Percentiles rank a stretch among this genome's conserved stretches.
phyloP scores from a whole-genome alignment of 2,113 vertebrate species.

The Mesitornis unicolor region DNA sequence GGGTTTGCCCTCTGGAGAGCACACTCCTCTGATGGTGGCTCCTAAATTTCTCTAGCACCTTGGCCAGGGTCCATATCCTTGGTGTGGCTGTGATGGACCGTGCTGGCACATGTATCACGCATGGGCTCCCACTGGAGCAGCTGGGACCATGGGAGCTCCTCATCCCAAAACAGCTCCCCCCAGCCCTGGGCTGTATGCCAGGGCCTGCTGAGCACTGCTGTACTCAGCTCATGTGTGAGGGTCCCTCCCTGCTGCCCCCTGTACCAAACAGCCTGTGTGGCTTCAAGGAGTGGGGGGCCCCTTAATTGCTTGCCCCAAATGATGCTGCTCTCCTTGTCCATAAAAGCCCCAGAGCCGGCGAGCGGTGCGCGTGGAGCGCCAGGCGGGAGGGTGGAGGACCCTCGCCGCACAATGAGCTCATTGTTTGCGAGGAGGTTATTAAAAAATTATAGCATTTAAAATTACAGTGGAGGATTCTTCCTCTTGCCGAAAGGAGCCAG shows the following conservation, averaged over 20 bases:
- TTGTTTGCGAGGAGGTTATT: slow-evolving; percentile 52
- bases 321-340: neutral
- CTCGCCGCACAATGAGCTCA: slow-evolving; percentile 33
- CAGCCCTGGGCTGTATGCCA: neutral
- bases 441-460: slow-evolving; percentile 61
- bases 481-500: neutral
- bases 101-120: neutral
- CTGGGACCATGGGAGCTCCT: neutral
- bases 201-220: neutral
- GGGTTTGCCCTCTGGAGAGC: neutral
- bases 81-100: neutral
- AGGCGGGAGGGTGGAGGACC: slow-evolving; percentile 1
- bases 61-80: slow-evolving; percentile 37
- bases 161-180: neutral
- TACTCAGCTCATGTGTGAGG: neutral
- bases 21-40: neutral
- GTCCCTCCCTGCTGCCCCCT: neutral
- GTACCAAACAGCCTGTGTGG: neutral
- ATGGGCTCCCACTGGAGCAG: neutral
- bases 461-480: slow-evolving; percentile 56
- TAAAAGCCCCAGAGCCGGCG: neutral
- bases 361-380: neutral
- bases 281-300: neutral
- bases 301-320: neutral
- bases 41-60: neutral